Evolutionary conservation across 2,797 vertebrate species (phyloP).

Genomic region (Sebastes iracundus): DNA sequence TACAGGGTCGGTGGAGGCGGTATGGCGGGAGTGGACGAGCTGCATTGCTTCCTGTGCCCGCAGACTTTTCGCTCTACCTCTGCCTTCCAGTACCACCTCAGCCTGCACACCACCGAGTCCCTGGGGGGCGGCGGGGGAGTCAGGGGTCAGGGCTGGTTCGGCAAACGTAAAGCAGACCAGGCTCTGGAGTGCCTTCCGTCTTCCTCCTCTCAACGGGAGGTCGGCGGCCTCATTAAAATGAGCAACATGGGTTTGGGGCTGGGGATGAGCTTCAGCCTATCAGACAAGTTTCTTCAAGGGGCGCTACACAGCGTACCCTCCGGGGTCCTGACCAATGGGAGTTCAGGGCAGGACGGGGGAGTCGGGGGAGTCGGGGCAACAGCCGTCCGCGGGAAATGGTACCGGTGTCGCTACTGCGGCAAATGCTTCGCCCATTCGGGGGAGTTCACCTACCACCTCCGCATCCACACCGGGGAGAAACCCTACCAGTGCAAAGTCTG

Average conservation of each 20-base stretch:
- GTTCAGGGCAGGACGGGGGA: conserved; percentile 10
- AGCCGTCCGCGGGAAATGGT: conserved; percentile 80
- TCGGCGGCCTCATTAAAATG: conserved; percentile 59
- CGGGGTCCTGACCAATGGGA: conserved; percentile 61
- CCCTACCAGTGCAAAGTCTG: conserved; percentile 99
- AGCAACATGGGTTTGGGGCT: conserved; percentile 60
- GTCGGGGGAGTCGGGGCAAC: background rate
- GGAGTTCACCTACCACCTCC: conserved; percentile 97
- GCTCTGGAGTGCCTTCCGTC: conserved; percentile 73
- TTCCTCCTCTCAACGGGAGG: conserved; percentile 72
- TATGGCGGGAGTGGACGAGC: conserved; percentile 77
- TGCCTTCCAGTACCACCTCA: conserved; percentile 91
- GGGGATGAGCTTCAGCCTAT: conserved; percentile 51
- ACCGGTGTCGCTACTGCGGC: conserved; percentile 95
- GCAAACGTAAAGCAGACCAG: conserved; percentile 87
- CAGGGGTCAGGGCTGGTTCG: conserved; percentile 71
- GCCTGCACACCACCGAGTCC: conserved; percentile 85
- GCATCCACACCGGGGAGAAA: conserved; percentile 97
- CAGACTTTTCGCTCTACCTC: conserved; percentile 91
- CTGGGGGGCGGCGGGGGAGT: background rate
- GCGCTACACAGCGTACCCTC: conserved; percentile 20
- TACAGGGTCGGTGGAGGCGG: conserved; percentile 15
- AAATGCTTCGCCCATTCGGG: conserved; percentile 98
- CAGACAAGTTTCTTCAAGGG: conserved; percentile 68
- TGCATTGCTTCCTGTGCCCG: conserved; percentile 91